Percentiles rank a stretch among this genome's conserved stretches.
Evolutionary conservation across 2,888 invertebrate species (phyloP).

Genomic region (Acholoe squamosa): DNA sequence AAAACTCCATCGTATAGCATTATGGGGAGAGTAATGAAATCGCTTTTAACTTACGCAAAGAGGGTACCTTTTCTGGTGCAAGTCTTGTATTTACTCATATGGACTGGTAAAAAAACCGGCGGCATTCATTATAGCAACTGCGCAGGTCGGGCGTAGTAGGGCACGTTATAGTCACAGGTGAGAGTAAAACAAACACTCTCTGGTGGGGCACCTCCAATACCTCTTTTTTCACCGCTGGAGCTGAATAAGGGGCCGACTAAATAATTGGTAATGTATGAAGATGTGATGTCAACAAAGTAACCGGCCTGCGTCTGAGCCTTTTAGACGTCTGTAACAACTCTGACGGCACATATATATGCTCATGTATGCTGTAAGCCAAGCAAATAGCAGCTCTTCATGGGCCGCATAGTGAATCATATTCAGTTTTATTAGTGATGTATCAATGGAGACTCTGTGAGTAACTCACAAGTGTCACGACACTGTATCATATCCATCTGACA

Average conservation of each 20-base stretch:
- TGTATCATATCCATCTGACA: too few relatives aligned
- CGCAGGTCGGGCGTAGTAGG: background rate
- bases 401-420: too few relatives aligned
- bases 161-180: background rate
- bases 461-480: too few relatives aligned
- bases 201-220: background rate
- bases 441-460: too few relatives aligned
- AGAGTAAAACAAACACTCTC: background rate
- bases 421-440: too few relatives aligned
- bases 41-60: background rate
- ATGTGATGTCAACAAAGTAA: conserved; percentile 59
- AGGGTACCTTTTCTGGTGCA: background rate
- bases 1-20: background rate
- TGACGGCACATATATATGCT: background rate
- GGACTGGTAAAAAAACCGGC: background rate
- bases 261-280: conserved; percentile 47
- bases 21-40: background rate
- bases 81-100: conserved; percentile 4
- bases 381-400: too few relatives aligned
- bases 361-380: conserved; percentile 27
- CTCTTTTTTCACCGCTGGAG: conserved; percentile 22
- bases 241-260: conserved; percentile 33
- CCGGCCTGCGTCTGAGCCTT: background rate
- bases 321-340: conserved; percentile 54
- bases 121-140: conserved; percentile 25